A percentile compares a stretch with the other conserved stretches of the same genome.
Conservation (phyloP, 2,888 invertebrate genomes). For the Invenusta paracnida region DNA sequence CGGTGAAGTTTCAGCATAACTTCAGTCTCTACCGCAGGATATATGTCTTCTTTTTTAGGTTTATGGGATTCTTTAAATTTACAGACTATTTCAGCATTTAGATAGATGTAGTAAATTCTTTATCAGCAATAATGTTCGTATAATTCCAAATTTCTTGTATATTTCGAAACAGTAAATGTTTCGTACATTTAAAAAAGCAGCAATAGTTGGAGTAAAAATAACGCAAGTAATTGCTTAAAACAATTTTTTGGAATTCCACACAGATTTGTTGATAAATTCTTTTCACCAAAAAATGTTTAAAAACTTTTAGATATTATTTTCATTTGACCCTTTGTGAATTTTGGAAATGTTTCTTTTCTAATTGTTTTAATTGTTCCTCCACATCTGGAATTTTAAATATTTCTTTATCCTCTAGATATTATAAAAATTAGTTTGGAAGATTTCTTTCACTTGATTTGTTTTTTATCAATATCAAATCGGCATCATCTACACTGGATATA, state of each 20-base stretch:
- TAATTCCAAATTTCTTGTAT: neutral
- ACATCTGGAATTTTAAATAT: neutral
- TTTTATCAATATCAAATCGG: neutral
- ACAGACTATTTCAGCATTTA: neutral
- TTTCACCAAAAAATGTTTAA: neutral
- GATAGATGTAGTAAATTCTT: neutral
- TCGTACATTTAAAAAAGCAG: neutral
- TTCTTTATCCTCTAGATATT: neutral
- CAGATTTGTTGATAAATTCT: neutral
- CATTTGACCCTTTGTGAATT: conserved; percentile 8
- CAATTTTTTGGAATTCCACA: neutral
- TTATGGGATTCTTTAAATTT: conserved; percentile 13
- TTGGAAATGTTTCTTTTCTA: conserved; percentile 4
- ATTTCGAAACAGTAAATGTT: neutral
- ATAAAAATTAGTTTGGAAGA: neutral
- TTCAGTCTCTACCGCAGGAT: neutral
- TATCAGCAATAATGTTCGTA: conserved; percentile 7
- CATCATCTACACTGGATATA: conserved; percentile 12
- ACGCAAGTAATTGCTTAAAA: conserved; percentile 5
- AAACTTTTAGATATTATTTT: neutral
- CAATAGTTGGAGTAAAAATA: neutral
- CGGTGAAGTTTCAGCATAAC: neutral
- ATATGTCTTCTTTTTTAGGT: neutral
- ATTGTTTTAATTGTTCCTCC: neutral
- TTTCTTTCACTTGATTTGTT: neutral